phyloP scores from a whole-genome alignment of 2,888 invertebrate species.

The Resseliella maxima region DNA sequence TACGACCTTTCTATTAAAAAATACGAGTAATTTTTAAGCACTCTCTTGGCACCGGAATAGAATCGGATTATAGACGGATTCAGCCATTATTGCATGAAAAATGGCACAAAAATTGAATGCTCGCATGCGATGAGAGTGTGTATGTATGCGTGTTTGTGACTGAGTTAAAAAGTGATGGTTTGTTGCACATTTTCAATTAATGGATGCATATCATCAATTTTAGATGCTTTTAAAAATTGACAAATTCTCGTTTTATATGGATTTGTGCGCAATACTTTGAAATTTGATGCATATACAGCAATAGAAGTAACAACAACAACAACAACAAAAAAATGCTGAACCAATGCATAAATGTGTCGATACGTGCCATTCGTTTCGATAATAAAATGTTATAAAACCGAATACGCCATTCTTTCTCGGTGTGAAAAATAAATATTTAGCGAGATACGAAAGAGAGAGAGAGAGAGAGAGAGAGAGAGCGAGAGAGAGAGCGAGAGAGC shows the following conservation, averaged over 20 bases:
- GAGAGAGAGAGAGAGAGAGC: neutral
- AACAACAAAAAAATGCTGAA: neutral
- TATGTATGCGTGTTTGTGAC: neutral
- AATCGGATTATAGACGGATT: neutral
- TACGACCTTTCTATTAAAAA: constrained; percentile 29
- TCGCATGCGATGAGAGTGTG: no score
- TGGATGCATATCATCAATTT: constrained; percentile 41
- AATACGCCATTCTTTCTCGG: neutral
- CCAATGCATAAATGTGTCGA: neutral
- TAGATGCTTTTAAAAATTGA: constrained; percentile 40
- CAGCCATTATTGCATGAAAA: neutral
- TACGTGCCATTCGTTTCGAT: neutral
- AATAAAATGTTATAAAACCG: neutral
- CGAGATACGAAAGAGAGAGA: no score
- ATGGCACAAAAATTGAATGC: no score
- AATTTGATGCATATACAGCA: neutral
- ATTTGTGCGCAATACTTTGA: neutral
- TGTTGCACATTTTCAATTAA: constrained; percentile 31
- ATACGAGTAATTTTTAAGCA: neutral
- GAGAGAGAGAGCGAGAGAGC: neutral
- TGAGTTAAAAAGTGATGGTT: neutral
- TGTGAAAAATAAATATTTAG: no score
- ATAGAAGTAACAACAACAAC: no score
- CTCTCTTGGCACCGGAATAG: neutral
- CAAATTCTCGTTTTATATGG: neutral